A percentile compares a stretch with the other conserved stretches of the same genome.
Evolutionary conservation across 2,113 vertebrate genomes (phyloP).

Genomic region (Amphiprion ocellaris): DNA sequence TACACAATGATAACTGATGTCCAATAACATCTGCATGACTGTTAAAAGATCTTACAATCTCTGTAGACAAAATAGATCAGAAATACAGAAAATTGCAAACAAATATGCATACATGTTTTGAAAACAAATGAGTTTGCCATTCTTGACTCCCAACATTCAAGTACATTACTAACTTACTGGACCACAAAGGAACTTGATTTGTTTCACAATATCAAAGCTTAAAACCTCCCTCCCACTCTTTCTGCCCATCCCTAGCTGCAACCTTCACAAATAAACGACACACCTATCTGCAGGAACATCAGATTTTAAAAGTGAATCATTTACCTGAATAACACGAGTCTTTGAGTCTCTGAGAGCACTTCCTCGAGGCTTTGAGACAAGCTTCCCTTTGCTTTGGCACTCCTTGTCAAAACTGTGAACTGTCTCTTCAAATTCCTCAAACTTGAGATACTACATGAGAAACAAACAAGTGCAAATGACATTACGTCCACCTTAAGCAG

Average conservation of each 20-base stretch:
- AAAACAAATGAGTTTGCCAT: too few relatives aligned
- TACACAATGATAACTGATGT: too few relatives aligned
- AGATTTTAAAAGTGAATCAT: not conserved
- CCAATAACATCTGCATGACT: too few relatives aligned
- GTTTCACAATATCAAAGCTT: not conserved
- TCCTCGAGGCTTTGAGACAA: constrained; percentile 82
- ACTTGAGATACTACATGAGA: constrained; percentile 90
- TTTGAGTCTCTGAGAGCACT: constrained; percentile 82
- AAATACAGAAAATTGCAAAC: too few relatives aligned
- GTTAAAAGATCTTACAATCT: too few relatives aligned
- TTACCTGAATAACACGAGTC: constrained; percentile 87
- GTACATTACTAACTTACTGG: too few relatives aligned
- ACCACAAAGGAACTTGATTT: not conserved
- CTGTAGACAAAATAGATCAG: too few relatives aligned
- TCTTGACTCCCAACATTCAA: too few relatives aligned
- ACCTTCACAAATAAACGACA: constrained; percentile 1
- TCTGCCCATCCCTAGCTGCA: not conserved
- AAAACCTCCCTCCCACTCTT: not conserved
- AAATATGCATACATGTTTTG: too few relatives aligned
- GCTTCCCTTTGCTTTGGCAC: constrained; percentile 92
- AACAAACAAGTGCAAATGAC: not conserved
- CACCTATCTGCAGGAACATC: not conserved
- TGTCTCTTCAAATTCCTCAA: constrained; percentile 92
- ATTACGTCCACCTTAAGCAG: not conserved
- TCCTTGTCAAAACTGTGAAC: constrained; percentile 90